These are phyloP conservation scores for Dasypolia templi DNA, from an alignment of 2,888 invertebrate genomes.

Conservation along the genomic window DNA sequence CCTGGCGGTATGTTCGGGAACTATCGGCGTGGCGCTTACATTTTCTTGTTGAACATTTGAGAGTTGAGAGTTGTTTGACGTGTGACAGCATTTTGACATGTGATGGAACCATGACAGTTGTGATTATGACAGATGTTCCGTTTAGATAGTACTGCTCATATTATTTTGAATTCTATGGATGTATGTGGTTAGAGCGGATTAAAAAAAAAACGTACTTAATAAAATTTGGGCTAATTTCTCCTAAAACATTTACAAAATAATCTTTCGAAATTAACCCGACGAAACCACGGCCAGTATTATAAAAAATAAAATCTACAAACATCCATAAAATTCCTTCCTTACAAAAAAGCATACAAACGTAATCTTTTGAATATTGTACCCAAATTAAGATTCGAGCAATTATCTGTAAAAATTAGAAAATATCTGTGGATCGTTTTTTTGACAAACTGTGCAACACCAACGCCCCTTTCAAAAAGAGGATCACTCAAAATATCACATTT, in stretches of 20 bases:
- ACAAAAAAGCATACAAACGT: neutral
- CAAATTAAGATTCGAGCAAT: neutral
- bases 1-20: slow-evolving; percentile 39
- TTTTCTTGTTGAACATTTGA: slow-evolving; percentile 68
- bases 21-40: slow-evolving; percentile 51
- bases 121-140: slow-evolving; percentile 48
- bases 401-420: neutral
- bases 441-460: neutral
- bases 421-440: slow-evolving; percentile 22
- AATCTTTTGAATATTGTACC: neutral
- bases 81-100: slow-evolving; percentile 57
- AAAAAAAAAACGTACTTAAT: slow-evolving; percentile 35
- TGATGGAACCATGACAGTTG: slow-evolving; percentile 64
- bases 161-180: slow-evolving; percentile 37
- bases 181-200: slow-evolving; percentile 29
- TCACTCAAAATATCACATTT: too few species aligned
- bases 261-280: neutral
- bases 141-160: slow-evolving; percentile 36
- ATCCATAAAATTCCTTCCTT: slow-evolving; percentile 28
- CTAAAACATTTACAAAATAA: slow-evolving; percentile 1
- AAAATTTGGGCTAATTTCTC: neutral
- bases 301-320: slow-evolving; percentile 9
- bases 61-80: slow-evolving; percentile 54
- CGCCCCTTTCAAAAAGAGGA: neutral
- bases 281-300: slow-evolving; percentile 45